Percentiles rank a stretch among this genome's conserved stretches.
phyloP scores from a whole-genome alignment of 2,888 invertebrate species.

The Eudasyphora cyanicolor region DNA sequence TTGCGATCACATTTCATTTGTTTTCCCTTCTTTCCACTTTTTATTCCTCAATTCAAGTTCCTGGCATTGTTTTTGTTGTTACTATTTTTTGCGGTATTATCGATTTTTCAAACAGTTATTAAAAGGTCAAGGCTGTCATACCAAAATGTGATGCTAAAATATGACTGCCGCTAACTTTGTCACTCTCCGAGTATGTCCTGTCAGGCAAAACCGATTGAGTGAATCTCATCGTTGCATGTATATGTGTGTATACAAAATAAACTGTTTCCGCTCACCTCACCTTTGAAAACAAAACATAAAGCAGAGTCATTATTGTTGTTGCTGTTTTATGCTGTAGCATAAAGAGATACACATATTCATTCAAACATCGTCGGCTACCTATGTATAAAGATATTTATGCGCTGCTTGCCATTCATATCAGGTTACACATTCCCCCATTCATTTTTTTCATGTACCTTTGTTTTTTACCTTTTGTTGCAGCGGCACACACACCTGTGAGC shows the following conservation, averaged over 20 bases:
- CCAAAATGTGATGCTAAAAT: conserved; percentile 2
- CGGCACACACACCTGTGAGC: conserved; percentile 21
- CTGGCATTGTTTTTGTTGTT: neutral
- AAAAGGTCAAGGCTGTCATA: conserved; percentile 54
- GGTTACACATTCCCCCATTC: neutral
- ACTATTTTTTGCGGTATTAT: conserved; percentile 18
- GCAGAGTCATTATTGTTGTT: neutral
- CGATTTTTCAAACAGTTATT: conserved; percentile 38
- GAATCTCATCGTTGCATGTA: neutral
- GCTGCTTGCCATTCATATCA: neutral
- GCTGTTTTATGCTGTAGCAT: neutral
- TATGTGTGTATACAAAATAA: neutral
- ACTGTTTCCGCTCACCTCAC: neutral
- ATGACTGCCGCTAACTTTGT: neutral
- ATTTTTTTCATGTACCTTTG: neutral
- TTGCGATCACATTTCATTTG: neutral
- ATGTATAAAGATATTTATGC: neutral
- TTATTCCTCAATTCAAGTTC: neutral
- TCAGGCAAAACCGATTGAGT: neutral
- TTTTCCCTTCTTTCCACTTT: neutral
- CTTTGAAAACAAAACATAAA: neutral
- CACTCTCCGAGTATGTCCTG: too few species aligned
- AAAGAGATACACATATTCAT: neutral
- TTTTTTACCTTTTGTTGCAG: neutral
- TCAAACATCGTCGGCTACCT: neutral